phyloP scores from a whole-genome alignment of 2,888 invertebrate genomes.

The Ectemnius cavifrons region DNA sequence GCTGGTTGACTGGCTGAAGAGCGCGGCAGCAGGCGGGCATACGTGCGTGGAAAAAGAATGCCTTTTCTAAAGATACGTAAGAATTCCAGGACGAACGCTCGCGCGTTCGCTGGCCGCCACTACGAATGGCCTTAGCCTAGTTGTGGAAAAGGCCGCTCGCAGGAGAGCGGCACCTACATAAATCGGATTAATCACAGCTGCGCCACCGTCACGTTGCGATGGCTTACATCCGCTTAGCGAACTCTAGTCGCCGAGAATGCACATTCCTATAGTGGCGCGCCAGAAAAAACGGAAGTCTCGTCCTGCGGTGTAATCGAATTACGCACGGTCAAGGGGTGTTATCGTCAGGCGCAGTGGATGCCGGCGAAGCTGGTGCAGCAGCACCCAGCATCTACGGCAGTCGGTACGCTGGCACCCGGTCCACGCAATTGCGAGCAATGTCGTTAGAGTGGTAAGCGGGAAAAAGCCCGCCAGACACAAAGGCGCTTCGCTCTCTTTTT shows the following conservation, averaged over 20 bases:
- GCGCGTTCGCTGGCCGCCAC: neutral
- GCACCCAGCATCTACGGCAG: constrained; percentile 25
- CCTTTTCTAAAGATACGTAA: constrained; percentile 37
- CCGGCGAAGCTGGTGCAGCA: constrained; percentile 7
- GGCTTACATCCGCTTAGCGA: no score
- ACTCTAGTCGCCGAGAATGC: neutral
- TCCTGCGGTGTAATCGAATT: neutral
- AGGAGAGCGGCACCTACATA: constrained; percentile 21
- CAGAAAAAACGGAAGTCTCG: neutral
- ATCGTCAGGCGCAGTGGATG: constrained; percentile 12
- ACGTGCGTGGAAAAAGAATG: constrained; percentile 36
- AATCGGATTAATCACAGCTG: constrained; percentile 43
- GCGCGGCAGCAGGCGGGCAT: neutral
- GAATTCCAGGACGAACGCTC: constrained; percentile 46
- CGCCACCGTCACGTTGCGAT: constrained; percentile 16
- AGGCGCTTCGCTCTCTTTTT: constrained; percentile 11
- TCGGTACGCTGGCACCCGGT: constrained; percentile 21
- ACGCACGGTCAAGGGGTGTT: constrained; percentile 13
- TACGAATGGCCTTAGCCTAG: constrained; percentile 51
- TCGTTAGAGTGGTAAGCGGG: constrained; percentile 22
- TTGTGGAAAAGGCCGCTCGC: constrained; percentile 41
- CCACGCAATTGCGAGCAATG: constrained; percentile 35
- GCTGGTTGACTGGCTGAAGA: no score
- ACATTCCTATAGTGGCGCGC: neutral
- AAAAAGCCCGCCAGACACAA: constrained; percentile 21